Evolutionary conservation across 2,888 invertebrate genomes (phyloP).

Genomic region (Cryptus viduatorius): DNA sequence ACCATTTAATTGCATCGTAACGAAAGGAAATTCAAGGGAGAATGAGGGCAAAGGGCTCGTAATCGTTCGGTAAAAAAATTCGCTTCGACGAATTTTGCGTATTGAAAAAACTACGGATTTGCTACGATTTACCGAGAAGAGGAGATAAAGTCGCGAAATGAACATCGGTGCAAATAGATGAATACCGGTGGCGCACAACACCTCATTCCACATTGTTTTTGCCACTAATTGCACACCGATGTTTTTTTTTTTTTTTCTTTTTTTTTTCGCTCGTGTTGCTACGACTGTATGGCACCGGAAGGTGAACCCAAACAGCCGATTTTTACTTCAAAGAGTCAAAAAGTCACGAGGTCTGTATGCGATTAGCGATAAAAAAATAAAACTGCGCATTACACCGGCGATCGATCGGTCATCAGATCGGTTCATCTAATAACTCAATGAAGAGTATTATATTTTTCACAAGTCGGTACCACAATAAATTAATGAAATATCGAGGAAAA

Average conservation of each 20-base stretch:
- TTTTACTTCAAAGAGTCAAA: conserved; percentile 66
- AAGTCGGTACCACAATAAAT: neutral
- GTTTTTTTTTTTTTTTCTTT: conserved; percentile 48
- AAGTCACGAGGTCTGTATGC: neutral
- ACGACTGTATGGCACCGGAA: neutral
- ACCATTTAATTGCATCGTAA: conserved; percentile 40
- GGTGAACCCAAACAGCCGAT: conserved; percentile 22
- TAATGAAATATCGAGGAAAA: neutral
- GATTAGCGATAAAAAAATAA: conserved; percentile 19
- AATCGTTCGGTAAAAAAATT: conserved; percentile 25
- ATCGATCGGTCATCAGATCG: conserved; percentile 25
- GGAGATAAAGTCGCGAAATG: conserved; percentile 76
- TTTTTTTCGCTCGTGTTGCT: conserved; percentile 51
- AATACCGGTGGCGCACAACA: conserved; percentile 19
- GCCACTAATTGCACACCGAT: conserved; percentile 68
- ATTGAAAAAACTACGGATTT: conserved; percentile 39
- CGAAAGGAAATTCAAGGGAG: conserved; percentile 24
- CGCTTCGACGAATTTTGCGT: conserved; percentile 37
- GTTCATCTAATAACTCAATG: neutral
- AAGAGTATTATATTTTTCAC: neutral
- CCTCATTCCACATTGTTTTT: conserved; percentile 56
- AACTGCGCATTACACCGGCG: conserved; percentile 45
- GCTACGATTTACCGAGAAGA: conserved; percentile 51
- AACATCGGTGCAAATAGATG: conserved; percentile 80
- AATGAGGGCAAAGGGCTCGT: conserved; percentile 14